Percentiles rank a stretch among this genome's conserved stretches.
Evolutionary conservation across 2,113 vertebrate genomes (phyloP).

Genomic region (Eolophus roseicapilla): DNA sequence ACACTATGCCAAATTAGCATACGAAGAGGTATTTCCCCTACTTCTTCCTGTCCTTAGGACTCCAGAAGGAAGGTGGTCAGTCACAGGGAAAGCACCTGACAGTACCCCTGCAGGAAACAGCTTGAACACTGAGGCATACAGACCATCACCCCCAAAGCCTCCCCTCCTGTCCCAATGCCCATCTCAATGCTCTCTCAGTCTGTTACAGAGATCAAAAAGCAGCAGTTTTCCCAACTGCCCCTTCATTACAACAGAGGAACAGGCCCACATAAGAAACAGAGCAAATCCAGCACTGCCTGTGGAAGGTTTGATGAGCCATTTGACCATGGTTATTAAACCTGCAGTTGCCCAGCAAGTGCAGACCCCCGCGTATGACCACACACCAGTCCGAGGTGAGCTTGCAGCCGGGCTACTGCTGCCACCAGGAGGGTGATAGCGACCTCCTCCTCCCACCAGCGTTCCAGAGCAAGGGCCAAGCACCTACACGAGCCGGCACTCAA

Average conservation of each 20-base stretch:
- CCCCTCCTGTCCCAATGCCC: neutral
- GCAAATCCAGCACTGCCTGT: neutral
- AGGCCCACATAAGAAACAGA: neutral
- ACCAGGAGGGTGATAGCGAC: neutral
- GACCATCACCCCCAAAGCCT: neutral
- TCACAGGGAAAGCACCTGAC: neutral
- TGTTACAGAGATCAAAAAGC: neutral
- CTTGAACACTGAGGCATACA: neutral
- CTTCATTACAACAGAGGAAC: neutral
- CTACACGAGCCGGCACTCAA: conserved; percentile 54
- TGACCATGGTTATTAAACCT: neutral
- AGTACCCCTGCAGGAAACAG: neutral
- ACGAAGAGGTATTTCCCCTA: neutral
- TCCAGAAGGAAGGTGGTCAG: neutral
- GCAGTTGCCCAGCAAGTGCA: neutral
- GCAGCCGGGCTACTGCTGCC: neutral
- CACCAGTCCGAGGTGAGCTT: neutral
- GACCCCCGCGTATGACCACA: neutral
- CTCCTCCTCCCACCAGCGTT: conserved; percentile 15
- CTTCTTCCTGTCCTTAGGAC: neutral
- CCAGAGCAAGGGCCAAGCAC: conserved; percentile 31
- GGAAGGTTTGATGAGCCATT: neutral
- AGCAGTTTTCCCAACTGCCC: neutral
- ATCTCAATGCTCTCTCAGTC: neutral
- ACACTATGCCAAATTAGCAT: neutral